Evolutionary conservation across 2,797 vertebrate species (phyloP), one percentile per base, ranked within the genome.

Genomic region (Microchirus variegatus): DNA sequence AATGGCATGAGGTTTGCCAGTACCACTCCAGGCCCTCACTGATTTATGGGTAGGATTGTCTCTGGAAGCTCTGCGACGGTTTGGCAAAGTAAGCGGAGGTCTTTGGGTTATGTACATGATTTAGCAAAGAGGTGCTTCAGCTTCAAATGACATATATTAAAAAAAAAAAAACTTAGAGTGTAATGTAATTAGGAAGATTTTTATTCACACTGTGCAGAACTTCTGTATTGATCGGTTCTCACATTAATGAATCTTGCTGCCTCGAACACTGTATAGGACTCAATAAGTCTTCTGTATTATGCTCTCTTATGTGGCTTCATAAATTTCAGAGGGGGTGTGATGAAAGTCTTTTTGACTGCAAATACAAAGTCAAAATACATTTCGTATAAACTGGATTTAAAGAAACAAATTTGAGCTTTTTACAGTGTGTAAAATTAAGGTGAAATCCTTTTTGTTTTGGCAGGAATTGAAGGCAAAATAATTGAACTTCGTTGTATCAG

Each of bases 31-130:
- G 72, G 58, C 59, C 49, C 38, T 15, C 70, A 65, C 58, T 85
- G 84, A 90, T 90, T 88, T 88, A 88, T 83, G 78, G 78, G 67
- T 55, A 78, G 65, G 73, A 81, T 81, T 60, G 70, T 81, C 81
- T 88, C 62, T 71, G 73, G 70, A 80, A 78, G 78, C 76, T 63
- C 69, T 72, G 83, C 80, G 75, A 66, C 54, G 69, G 75, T 80
- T 86, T 85, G 80, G 75, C 82, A 81, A 67, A 81, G 65, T 68
- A 64, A 80, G 68, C 63, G 16, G 57, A 81, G 77, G 75, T 87
- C 81, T 66, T 73, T 72, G 73, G 84, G 81, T 86, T 82, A 66
- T 78, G 70, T 52, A 70, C 69, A 82, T 81, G 82, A 79, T 86
- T 87, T 82, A 82, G 69, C 43, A 53, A 76, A 78, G 62, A 74